These are phyloP conservation scores for Chauna torquata DNA, from an alignment of 2,113 vertebrate genomes.

Conservation along the genomic window DNA sequence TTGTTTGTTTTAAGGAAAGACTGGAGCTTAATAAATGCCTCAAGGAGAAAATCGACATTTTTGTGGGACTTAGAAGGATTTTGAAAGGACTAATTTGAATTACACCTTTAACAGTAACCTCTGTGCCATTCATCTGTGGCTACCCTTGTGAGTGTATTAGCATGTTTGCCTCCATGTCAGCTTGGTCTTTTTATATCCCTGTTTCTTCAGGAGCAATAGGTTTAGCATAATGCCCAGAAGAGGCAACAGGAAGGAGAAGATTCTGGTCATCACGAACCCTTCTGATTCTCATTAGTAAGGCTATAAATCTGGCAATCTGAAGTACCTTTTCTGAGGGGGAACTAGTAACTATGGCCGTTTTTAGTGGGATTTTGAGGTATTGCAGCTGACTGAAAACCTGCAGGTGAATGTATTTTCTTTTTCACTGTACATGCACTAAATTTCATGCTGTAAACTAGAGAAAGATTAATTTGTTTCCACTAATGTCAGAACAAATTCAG, in stretches of 20 bases:
- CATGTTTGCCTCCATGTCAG: background rate
- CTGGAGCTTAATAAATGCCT: background rate
- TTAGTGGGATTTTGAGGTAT: slow-evolving; percentile 22
- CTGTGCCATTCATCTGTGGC: background rate
- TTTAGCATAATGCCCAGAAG: slow-evolving; percentile 12
- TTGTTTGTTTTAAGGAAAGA: background rate
- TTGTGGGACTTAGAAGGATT: background rate
- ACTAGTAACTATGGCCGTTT: slow-evolving; percentile 10
- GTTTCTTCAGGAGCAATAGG: background rate
- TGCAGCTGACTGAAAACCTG: slow-evolving; percentile 12
- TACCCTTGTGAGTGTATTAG: background rate
- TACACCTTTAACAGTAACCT: background rate
- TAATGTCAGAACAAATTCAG: slow-evolving; percentile 35
- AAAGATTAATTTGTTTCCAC: slow-evolving; percentile 34
- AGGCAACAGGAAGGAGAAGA: background rate
- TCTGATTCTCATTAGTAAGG: slow-evolving; percentile 41
- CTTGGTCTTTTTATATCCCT: background rate
- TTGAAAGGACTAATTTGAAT: background rate
- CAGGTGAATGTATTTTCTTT: background rate
- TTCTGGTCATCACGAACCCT: slow-evolving; percentile 21
- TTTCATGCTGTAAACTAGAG: slow-evolving; percentile 25
- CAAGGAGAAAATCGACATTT: background rate
- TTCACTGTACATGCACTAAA: background rate
- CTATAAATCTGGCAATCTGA: background rate
- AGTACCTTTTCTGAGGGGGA: slow-evolving; percentile 28